Conservation (phyloP, 2,797 vertebrate genomes). For the Phalanger gymnotis region DNA sequence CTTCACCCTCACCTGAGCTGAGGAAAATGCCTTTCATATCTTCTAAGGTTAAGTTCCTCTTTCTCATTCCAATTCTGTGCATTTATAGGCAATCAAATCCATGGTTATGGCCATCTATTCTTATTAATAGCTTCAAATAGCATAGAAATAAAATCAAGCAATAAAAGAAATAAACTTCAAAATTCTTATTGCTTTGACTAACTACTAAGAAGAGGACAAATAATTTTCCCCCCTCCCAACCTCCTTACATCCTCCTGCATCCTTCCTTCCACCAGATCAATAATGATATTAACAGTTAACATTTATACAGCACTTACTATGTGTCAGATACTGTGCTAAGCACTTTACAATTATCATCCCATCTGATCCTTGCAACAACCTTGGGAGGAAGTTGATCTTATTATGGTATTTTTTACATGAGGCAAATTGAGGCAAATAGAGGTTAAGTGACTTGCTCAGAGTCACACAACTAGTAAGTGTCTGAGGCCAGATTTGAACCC, state of each 20-base stretch:
- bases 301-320: neutral
- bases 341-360: neutral
- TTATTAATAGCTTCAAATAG: neutral
- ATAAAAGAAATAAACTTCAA: neutral
- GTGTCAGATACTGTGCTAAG: neutral
- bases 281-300: neutral
- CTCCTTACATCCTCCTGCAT: neutral
- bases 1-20: neutral
- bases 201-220: neutral
- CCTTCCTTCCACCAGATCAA: neutral
- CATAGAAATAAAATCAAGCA: neutral
- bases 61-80: neutral
- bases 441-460: neutral
- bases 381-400: neutral
- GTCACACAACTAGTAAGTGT: neutral
- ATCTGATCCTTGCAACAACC: neutral
- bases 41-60: neutral
- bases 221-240: neutral
- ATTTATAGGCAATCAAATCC: neutral
- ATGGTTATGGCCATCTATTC: neutral
- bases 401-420: slow-evolving; percentile 27
- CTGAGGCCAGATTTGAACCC: neutral
- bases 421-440: slow-evolving; percentile 11
- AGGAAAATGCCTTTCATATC: neutral
- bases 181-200: neutral